Evolutionary conservation across 1,140 invertebrate species (phyloP), one percentile per base, ranked within the genome.

Genomic region (Brachystomella parvula): DNA sequence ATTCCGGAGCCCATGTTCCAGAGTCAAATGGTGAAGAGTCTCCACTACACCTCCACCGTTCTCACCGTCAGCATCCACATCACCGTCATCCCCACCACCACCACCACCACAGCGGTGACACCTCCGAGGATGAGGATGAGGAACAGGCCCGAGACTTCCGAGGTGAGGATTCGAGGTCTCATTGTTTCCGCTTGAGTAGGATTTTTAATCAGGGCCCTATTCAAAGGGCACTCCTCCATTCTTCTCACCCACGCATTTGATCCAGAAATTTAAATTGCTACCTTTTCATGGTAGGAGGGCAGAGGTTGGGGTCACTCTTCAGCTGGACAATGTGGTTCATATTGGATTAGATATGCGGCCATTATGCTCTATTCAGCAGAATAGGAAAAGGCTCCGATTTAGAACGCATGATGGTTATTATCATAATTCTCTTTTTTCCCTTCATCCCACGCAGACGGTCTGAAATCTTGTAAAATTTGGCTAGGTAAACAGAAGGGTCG

Each of bases 101-200:
- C 24, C 49, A 26, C 12, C 39, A 9, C 9, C n/a, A 12, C 9
- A 15, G 24, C 24, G 49, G 66, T 32, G 68, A 72, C 61, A 63
- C 68, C 2, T 69, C 68, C 9, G 68, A 72, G 47, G 71, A 72
- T 12, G 71, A 72, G 47, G 71, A 72, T 12, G 71, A 72, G 26
- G 71, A 72, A 24, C 67, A 63, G 47, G 68, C 71, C 28, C 65
- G 66, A 58, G 71, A 72, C 56, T 72, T 72, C 60, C 35, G 71
- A 69, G 71, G 71, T 72, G 57, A 68, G 56, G n/a, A n/a, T 26
- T 6, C 35, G 32, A 12, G 59, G 12, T 2, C 32, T 65, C 32
- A 28, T 63, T 47, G 2, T 56, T 53, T 49, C 47, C 44, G 49
- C 49, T 53, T 24, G 3, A 53, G 12, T 53, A 6, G 49, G 24